Evolutionary conservation across 2,888 invertebrate species (phyloP).

Genomic region (Selenia dentaria): DNA sequence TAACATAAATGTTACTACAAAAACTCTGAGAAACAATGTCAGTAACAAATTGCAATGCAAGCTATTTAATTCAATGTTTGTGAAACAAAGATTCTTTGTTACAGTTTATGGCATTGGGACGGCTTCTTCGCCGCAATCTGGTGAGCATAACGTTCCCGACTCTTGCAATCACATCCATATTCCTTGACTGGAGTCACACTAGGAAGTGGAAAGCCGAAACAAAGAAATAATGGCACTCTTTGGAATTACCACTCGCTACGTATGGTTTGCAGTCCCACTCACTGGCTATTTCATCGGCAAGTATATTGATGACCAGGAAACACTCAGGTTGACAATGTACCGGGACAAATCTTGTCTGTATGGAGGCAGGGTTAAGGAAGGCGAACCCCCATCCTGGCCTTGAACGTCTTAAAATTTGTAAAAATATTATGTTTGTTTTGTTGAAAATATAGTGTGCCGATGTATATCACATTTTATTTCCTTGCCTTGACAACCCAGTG

Average conservation of each 20-base stretch:
- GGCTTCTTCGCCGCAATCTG: conserved; percentile 86
- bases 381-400: conserved; percentile 91
- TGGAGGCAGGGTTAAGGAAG: conserved; percentile 86
- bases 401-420: conserved; percentile 48
- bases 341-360: conserved; percentile 93
- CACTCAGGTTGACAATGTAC: conserved; percentile 88
- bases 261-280: conserved; percentile 80
- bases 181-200: conserved; percentile 89
- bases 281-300: conserved; percentile 85
- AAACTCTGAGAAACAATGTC: too few species aligned
- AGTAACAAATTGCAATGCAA: too few species aligned
- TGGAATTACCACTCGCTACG: conserved; percentile 81
- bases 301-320: conserved; percentile 88
- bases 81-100: too few species aligned
- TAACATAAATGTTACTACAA: too few species aligned
- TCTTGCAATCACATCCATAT: conserved; percentile 84
- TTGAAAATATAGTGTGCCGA: conserved; percentile 22
- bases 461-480: neutral
- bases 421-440: conserved; percentile 27
- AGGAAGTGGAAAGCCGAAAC: conserved; percentile 87
- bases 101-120: conserved; percentile 76
- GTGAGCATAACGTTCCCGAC: conserved; percentile 88
- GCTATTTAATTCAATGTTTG: too few species aligned
- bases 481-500: neutral
- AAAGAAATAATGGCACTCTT: conserved; percentile 78